Base-by-base conservation (phyloP, 2,113 vertebrate genomes). In the Danionella cerebrum region DNA sequence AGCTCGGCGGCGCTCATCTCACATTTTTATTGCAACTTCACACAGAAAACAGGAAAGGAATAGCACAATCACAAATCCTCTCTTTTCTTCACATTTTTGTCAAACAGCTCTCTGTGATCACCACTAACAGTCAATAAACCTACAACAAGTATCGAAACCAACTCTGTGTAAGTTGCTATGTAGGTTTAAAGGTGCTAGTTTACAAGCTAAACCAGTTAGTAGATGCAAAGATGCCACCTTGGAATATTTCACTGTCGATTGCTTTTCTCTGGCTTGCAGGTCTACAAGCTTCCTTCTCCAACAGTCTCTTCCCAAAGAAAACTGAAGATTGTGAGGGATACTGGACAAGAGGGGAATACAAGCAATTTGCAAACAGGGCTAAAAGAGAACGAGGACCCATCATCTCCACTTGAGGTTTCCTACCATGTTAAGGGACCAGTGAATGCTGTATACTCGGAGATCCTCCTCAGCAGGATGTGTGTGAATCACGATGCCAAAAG, bases 381-480 rank as follows among this genome's bases (percentile, higher is more conserved):
- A 7, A 1, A 3, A 35, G 33, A 1, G 19, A 68, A 74, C 25
- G 74, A 71, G 16, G 82, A 83, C 47, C 79, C 78, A 57, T 72
- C 70, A 72, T 69, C 60, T 69, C 80, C 84, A 60, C 78, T 83
- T 65, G 87, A 82, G 18, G 85, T 83, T 0, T 87, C 87, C 0
- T 98, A 94, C 86, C 94, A 92, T 2, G 90, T 98, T 75, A 89
- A 72, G 77, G 96, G 95, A 67, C 85, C 93, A 47, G 88, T 98
- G 68, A 98, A 98, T 85, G 90, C 91, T 79, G 91, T 95, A 73
- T 98, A 90, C 85, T 94, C 94, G 41, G 92, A 98, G 88, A 95
- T 98, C 82, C 89, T 98, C 75, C 89, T 98, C 76, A 95, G 92
- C 84, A 91, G 94, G 78, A 83, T 98, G 67, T 98, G 94, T 82